phyloP scores from a whole-genome alignment of 2,888 invertebrate genomes.

The Xanthorhoe spadicearia region DNA sequence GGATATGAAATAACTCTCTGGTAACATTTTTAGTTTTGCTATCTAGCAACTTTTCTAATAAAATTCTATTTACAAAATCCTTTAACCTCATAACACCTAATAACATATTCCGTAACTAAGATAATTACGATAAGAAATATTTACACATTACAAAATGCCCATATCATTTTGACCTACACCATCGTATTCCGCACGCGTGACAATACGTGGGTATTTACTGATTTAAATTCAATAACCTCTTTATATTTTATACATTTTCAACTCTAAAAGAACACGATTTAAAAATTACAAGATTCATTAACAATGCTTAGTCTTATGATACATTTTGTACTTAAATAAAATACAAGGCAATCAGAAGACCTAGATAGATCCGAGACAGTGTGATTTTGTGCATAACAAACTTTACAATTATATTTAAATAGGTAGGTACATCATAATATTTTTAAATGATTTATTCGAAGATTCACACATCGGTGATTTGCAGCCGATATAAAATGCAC shows the following conservation, averaged over 20 bases:
- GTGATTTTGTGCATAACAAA: conserved; percentile 69
- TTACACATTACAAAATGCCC: conserved; percentile 66
- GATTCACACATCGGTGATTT: conserved; percentile 6
- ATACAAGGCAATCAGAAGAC: conserved; percentile 68
- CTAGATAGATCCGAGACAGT: conserved; percentile 56
- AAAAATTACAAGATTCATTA: conserved; percentile 48
- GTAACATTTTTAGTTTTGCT: conserved; percentile 59
- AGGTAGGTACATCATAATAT: conserved; percentile 35
- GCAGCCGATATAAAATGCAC: conserved; percentile 18
- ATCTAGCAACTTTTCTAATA: conserved; percentile 58
- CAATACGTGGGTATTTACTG: conserved; percentile 9
- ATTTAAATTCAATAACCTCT: conserved; percentile 31
- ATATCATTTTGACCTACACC: conserved; percentile 52
- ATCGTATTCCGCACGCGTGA: conserved; percentile 28
- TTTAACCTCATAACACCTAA: conserved; percentile 61
- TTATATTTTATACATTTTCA: conserved; percentile 19
- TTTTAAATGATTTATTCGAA: conserved; percentile 27
- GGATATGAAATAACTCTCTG: conserved; percentile 55
- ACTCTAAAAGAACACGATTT: conserved; percentile 41
- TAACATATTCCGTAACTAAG: conserved; percentile 59
- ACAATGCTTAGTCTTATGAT: conserved; percentile 59
- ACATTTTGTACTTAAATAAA: conserved; percentile 71
- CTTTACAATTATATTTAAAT: conserved; percentile 37
- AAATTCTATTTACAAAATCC: conserved; percentile 79
- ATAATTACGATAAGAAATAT: conserved; percentile 50